A percentile compares a stretch with the other conserved stretches of the same genome.
Evolutionary conservation across 2,888 invertebrate species (phyloP).

Genomic region (Linnaemya tessellans): DNA sequence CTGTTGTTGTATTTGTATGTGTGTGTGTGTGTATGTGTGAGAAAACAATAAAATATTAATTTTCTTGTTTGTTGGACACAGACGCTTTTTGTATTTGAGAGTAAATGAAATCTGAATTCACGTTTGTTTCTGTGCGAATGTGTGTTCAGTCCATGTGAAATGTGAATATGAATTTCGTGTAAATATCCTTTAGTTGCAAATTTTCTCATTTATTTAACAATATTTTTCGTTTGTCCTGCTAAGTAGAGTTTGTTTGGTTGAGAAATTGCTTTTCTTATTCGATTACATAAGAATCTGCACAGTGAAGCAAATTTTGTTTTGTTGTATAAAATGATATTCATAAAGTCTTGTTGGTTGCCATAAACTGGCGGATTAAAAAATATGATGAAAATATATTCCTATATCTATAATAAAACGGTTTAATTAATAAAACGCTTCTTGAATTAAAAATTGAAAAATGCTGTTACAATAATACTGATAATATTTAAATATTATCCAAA

Average conservation of each 20-base stretch:
- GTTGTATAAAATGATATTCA: not conserved
- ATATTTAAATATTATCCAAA: no score
- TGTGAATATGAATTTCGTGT: constrained; percentile 34
- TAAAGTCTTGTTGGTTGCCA: not conserved
- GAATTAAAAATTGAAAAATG: no score
- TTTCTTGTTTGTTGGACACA: constrained; percentile 78
- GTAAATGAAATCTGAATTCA: constrained; percentile 38
- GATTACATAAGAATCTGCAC: constrained; percentile 46
- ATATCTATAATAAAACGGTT: no score
- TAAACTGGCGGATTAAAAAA: no score
- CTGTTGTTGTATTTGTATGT: constrained; percentile 7
- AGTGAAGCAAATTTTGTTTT: constrained; percentile 4
- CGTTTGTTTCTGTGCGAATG: constrained; percentile 2
- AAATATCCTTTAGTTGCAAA: constrained; percentile 58
- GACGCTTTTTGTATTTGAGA: constrained; percentile 51
- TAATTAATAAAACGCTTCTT: no score
- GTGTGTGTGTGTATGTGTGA: constrained; percentile 51
- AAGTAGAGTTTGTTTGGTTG: constrained; percentile 41
- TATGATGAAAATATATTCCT: no score
- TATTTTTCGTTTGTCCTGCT: constrained; percentile 16
- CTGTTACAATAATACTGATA: no score
- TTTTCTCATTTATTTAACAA: constrained; percentile 38
- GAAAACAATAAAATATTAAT: constrained; percentile 82
- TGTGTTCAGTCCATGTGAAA: not conserved
- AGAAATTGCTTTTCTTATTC: constrained; percentile 53